Percentiles rank a stretch among this genome's conserved stretches.
Conservation (phyloP, 2,113 vertebrate genomes). For the Chelonoidis abingdonii region DNA sequence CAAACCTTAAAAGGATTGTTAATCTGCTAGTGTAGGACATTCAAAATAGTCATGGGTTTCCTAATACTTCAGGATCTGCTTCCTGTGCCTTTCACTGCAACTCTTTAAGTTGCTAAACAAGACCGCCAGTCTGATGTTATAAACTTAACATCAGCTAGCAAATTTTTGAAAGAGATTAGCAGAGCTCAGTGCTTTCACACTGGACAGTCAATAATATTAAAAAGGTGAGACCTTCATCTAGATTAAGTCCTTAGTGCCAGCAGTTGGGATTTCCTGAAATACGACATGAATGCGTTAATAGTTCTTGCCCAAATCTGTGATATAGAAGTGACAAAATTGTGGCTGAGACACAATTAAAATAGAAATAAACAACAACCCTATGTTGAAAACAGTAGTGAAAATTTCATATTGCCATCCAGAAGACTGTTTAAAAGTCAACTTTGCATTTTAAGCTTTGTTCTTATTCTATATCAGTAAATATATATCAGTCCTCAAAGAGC, state of each 20-base stretch:
- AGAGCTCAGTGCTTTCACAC: neutral
- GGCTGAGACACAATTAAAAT: neutral
- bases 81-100: conserved; percentile 1
- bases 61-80: conserved; percentile 10
- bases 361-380: neutral
- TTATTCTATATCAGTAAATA: neutral
- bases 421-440: neutral
- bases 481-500: neutral
- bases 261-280: conserved; percentile 17
- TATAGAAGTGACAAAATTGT: neutral
- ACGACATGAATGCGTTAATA: conserved; percentile 10
- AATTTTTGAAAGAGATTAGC: conserved; percentile 33
- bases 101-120: conserved; percentile 32
- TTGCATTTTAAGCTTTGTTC: neutral
- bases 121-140: neutral
- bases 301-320: neutral
- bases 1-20: neutral
- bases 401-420: neutral
- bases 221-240: neutral
- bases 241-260: neutral
- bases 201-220: neutral
- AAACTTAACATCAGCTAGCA: conserved; percentile 6
- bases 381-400: neutral
- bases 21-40: neutral
- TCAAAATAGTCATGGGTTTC: neutral